These are phyloP conservation scores for Ceriagrion tenellum DNA, from an alignment of 2,888 invertebrate genomes.

Conservation along the genomic window DNA sequence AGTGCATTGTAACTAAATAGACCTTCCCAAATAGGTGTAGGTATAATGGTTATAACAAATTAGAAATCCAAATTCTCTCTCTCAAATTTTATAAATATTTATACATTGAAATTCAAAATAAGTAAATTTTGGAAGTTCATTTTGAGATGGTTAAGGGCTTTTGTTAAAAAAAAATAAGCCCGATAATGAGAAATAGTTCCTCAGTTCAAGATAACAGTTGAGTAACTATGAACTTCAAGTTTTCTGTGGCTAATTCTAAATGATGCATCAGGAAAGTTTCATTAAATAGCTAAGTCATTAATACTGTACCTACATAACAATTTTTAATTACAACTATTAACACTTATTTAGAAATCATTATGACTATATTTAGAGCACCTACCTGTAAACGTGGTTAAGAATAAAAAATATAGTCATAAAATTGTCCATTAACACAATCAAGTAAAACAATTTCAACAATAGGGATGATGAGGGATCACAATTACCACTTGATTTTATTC, in stretches of 20 bases:
- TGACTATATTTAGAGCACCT: not conserved
- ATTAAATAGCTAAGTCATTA: not conserved
- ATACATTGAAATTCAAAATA: too few relatives aligned
- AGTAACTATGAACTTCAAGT: too few relatives aligned
- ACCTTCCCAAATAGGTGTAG: not conserved
- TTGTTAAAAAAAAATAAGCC: not conserved
- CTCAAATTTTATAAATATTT: not conserved
- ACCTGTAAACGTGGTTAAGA: not conserved
- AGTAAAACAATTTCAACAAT: not conserved
- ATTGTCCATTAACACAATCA: not conserved
- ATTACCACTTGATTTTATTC: not conserved
- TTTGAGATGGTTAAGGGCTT: not conserved
- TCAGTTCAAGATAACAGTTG: too few relatives aligned
- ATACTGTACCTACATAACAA: not conserved
- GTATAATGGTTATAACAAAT: not conserved
- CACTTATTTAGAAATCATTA: not conserved
- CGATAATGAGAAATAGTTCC: not conserved
- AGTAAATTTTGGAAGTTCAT: too few relatives aligned
- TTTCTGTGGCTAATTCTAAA: too few relatives aligned
- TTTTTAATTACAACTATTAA: not conserved
- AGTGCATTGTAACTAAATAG: not conserved
- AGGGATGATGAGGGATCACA: not conserved
- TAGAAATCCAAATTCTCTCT: not conserved
- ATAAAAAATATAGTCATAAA: not conserved
- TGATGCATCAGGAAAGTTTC: not conserved